Conservation (phyloP, 2,888 invertebrate species). For the Torymus aiolomorphi region DNA sequence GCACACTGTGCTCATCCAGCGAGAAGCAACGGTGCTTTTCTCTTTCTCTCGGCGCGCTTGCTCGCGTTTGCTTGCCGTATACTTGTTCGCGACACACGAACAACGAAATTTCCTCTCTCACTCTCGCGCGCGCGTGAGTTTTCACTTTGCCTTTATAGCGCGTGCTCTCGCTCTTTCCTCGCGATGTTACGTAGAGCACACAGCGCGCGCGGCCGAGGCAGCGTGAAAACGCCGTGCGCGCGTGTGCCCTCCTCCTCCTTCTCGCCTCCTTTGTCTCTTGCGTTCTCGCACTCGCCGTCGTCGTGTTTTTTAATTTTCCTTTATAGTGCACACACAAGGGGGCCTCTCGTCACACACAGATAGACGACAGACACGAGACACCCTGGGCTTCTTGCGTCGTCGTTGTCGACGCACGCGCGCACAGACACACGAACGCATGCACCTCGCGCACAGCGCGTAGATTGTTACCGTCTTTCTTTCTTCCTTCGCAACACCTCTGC, state of each 20-base stretch:
- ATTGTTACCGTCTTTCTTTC: constrained; percentile 1
- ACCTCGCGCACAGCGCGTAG: background rate
- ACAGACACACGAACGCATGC: no score
- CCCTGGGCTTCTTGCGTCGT: background rate
- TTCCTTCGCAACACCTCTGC: background rate
- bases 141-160: no score
- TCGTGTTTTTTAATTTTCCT: no score
- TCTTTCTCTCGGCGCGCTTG: background rate
- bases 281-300: no score
- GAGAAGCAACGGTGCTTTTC: constrained; percentile 44
- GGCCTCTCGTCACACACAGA: no score
- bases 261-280: constrained; percentile 17
- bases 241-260: constrained; percentile 6
- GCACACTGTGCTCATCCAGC: no score
- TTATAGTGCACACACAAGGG: no score
- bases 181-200: no score
- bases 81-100: background rate
- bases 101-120: constrained; percentile 26
- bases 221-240: constrained; percentile 15
- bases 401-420: background rate
- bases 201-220: constrained; percentile 32
- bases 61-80: background rate
- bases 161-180: no score
- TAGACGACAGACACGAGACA: no score
- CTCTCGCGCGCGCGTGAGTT: background rate